Evolutionary conservation across 2,888 invertebrate genomes (phyloP).

Genomic region (Conchocele bisecta): DNA sequence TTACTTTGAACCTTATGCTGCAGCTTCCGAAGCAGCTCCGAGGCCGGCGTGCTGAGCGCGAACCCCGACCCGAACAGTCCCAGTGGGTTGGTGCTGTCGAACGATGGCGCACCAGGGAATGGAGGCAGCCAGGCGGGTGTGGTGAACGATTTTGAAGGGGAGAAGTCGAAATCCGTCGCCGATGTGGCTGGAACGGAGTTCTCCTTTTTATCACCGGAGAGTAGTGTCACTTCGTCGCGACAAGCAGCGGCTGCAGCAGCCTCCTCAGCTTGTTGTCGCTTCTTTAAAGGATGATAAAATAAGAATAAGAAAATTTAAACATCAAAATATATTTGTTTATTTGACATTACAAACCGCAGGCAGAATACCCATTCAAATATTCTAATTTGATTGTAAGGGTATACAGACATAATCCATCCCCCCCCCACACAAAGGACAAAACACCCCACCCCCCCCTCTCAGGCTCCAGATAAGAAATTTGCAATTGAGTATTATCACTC

Average conservation of each 20-base stretch:
- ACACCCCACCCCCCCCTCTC: too few species aligned
- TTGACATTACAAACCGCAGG: too few species aligned
- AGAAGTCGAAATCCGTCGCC: conserved; percentile 16
- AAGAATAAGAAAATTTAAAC: too few species aligned
- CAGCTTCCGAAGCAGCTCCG: conserved; percentile 80
- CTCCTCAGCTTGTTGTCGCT: conserved; percentile 55
- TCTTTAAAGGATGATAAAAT: too few species aligned
- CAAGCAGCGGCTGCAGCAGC: conserved; percentile 45
- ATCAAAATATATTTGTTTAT: too few species aligned
- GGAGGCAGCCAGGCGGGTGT: conserved; percentile 68
- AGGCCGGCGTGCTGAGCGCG: conserved; percentile 80
- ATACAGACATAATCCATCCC: too few species aligned
- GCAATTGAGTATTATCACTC: too few species aligned
- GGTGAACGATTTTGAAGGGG: conserved; percentile 21
- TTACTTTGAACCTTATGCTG: conserved; percentile 81
- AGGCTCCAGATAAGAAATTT: too few species aligned
- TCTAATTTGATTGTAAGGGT: too few species aligned
- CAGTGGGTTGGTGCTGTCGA: conserved; percentile 62
- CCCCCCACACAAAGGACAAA: too few species aligned
- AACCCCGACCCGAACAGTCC: conserved; percentile 69
- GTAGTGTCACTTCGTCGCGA: conserved; percentile 6
- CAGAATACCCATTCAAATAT: too few species aligned
- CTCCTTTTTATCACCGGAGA: conserved; percentile 10
- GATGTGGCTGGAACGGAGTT: conserved; percentile 11
- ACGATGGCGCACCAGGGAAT: conserved; percentile 59